Evolutionary conservation across 2,113 vertebrate species (phyloP).

Genomic region (Actenoides hombroni): DNA sequence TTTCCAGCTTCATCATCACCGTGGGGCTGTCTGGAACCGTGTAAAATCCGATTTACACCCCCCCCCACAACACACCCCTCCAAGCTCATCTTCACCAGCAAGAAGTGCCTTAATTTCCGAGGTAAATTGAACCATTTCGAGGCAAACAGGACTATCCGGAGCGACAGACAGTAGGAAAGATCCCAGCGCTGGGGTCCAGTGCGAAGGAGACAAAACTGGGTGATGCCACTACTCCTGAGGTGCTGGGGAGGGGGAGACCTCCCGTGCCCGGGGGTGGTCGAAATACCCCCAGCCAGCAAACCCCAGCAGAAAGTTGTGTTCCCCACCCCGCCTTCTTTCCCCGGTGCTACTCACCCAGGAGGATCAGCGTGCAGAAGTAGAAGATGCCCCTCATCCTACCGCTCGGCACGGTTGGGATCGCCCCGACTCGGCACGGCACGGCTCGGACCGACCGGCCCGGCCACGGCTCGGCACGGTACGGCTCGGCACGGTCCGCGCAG

Average conservation of each 20-base stretch:
- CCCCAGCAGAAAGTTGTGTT: neutral
- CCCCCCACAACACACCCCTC: neutral
- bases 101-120: neutral
- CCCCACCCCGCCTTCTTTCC: neutral
- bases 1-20: neutral
- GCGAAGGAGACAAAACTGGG: neutral
- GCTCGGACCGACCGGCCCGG: neutral
- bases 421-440: neutral
- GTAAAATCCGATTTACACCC: neutral
- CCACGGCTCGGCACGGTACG: neutral
- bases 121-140: neutral
- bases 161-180: neutral
- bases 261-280: neutral
- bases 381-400: conserved; percentile 56
- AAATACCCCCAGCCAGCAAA: neutral
- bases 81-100: neutral
- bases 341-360: conserved; percentile 40
- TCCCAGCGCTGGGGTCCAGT: neutral
- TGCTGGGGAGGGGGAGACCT: neutral
- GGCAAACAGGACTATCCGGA: neutral
- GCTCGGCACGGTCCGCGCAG: neutral
- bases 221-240: neutral
- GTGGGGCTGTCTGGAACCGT: neutral
- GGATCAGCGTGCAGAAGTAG: conserved; percentile 49
- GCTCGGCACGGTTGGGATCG: neutral